Percentiles rank a stretch among this genome's conserved stretches.
Evolutionary conservation across 2,113 vertebrate species (phyloP).

Genomic region (Tiliqua scincoides): DNA sequence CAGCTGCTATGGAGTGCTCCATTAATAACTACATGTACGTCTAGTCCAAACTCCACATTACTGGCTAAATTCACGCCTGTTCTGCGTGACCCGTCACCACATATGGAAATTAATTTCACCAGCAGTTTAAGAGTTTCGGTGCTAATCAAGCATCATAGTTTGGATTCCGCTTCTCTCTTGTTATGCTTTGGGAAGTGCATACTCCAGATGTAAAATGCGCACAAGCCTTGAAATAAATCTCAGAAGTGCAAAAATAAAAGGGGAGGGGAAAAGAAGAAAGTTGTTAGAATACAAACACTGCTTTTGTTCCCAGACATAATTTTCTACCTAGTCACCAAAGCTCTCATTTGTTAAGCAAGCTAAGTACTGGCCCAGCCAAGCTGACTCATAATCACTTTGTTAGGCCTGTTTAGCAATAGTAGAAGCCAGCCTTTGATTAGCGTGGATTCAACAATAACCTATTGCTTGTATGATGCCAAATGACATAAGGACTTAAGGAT

Average conservation of each 20-base stretch:
- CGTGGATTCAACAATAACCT: conserved; percentile 51
- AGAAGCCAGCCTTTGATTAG: conserved; percentile 64
- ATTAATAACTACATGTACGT: conserved; percentile 53
- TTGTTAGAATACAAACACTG: neutral
- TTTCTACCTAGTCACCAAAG: conserved; percentile 43
- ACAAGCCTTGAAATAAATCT: neutral
- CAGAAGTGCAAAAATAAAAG: neutral
- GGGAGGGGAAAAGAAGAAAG: conserved; percentile 18
- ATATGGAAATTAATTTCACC: conserved; percentile 53
- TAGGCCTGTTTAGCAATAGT: conserved; percentile 57
- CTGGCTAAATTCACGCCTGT: conserved; percentile 36
- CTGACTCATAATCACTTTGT: conserved; percentile 65
- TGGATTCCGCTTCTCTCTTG: conserved; percentile 25
- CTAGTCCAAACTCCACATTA: conserved; percentile 9
- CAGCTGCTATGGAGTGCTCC: conserved; percentile 18
- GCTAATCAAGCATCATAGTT: conserved; percentile 40
- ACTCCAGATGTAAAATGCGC: conserved; percentile 1
- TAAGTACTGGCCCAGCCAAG: conserved; percentile 52
- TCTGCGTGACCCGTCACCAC: conserved; percentile 4
- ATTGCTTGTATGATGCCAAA: conserved; percentile 36
- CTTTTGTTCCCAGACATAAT: conserved; percentile 43
- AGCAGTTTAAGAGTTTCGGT: conserved; percentile 54
- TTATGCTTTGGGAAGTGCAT: neutral
- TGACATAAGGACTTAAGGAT: neutral
- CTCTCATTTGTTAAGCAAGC: conserved; percentile 45